Base-by-base conservation (phyloP, 2,888 invertebrate species). In the Parnassius apollo region DNA sequence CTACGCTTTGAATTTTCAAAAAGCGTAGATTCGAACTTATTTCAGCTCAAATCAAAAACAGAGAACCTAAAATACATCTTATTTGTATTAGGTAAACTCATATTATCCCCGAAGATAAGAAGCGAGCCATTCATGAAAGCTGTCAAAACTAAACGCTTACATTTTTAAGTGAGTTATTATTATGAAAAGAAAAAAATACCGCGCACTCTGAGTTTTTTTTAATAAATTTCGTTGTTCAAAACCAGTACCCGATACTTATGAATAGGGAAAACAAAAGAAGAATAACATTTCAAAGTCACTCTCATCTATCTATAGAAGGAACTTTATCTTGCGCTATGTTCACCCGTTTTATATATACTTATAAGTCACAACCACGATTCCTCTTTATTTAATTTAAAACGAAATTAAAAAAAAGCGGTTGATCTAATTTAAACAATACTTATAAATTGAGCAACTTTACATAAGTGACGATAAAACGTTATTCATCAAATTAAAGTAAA, bases 201-300 rank as follows among this genome's bases (percentile, higher is more conserved):
- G 18, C 45, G n/a, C 42, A 55, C 35, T 55, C 50, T 46, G 50
- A 62, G 62, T 45, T 59, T 48, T 45, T 45, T 55, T 50, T 49
- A 42, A 50, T 59, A 46, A 66, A 65, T 67, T 71, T 71, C 71
- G 71, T 71, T 71, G 71, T 71, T 65, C 61, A 42, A 57, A 49
- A 59, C 46, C 57, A 57, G 25, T 61, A 61, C 42, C 55, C 63
- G 48, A 57, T 52, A 46, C 63, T 64, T 64, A 64, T 4, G 49
- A n/a, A 48, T 54, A 63, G 45, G 51, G 1, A 59, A 63, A 59
- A 18, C 18, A 55, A 63, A 71, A 71, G 73, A 80, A 66, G 84
- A 88, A 88, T 85, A 88, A 88, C 88, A 83, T 88, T 88, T 85
- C 76, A 85, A 62, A 81, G 84, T 85, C 86, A 86, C 83, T 81